Conservation (phyloP, 2,113 vertebrate species). For the Pholis gunnellus region DNA sequence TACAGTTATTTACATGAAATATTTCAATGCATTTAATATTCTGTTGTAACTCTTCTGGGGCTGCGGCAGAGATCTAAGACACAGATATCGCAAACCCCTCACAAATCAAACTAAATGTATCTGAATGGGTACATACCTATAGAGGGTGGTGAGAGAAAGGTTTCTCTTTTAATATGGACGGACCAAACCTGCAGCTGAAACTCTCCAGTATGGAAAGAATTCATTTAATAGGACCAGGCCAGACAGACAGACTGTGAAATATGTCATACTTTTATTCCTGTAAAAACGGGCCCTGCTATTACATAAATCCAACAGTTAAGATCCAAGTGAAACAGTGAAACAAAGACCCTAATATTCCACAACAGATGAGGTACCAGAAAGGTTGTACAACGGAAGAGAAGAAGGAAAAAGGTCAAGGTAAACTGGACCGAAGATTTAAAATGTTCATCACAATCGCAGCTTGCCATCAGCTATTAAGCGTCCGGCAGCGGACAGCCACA, state of each 20-base stretch:
- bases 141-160: not conserved
- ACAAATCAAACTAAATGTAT: slow-evolving; percentile 11
- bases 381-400: slow-evolving; percentile 57
- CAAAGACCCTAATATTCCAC: slow-evolving; percentile 67
- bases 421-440: slow-evolving; percentile 80
- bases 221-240: not conserved
- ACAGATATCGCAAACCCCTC: not conserved
- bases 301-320: slow-evolving; percentile 52
- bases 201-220: not conserved
- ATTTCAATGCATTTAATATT: not conserved
- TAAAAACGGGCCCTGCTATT: slow-evolving; percentile 31
- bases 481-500: slow-evolving; percentile 78
- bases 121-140: not conserved
- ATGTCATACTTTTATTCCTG: slow-evolving; percentile 41
- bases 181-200: slow-evolving; percentile 11
- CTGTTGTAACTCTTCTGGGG: not conserved
- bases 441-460: slow-evolving; percentile 83
- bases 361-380: slow-evolving; percentile 55
- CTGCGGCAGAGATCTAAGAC: not conserved
- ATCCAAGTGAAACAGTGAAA: slow-evolving; percentile 55
- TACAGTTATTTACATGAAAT: not conserved
- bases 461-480: slow-evolving; percentile 85
- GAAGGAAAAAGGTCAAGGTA: slow-evolving; percentile 81
- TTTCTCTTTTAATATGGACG: not conserved
- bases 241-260: slow-evolving; percentile 37